Evolutionary conservation across 2,113 vertebrate species (phyloP), one percentile per base, ranked within the genome.

Genomic region (Nipponia nippon): DNA sequence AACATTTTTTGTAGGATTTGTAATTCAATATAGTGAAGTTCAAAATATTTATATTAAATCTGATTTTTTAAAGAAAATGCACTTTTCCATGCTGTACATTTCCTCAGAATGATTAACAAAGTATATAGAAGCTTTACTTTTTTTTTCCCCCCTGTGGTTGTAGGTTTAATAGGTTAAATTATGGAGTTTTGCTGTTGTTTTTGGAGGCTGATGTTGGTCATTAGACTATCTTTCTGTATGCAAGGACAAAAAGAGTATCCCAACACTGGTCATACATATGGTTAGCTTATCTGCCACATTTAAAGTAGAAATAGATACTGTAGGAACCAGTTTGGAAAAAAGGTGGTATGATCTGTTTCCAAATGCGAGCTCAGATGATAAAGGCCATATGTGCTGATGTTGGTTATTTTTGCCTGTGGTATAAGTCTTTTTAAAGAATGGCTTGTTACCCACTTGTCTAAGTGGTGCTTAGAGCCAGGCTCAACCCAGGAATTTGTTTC

Each of bases 231-330:
- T 89, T 93, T 96, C 90, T 67, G 32, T 78, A 63, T 80, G 23
- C 4, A 4, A 95, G 95, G 93, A 96, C 67, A 89, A 90, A 56
- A 95, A 80, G 70, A 75, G 40, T 80, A 90, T 91, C 46, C 72
- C 62, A 92, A 42, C 72, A 46, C 34, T 88, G 70, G 42, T 90
- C 81, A 84, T 94, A 62, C 58, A 49, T 44, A 71, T 1, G n/a
- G 29, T 95, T 94, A 86, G 76, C 40, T 76, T 92, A 42, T 69
- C 90, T 93, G 83, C 63, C 80, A 91, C 63, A 83, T 96, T 91
- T 94, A 95, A 94, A 61, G 50, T 29, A 77, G 70, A 53, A 85
- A 26, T 25, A 77, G 30, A 17, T 83, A 18, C 23, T 59, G 7
- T 69, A 71, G 32, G 42, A 93, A 49, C 16, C 17, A 25, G 10